Conservation (phyloP, 2,888 invertebrate species). For the Orthosia gracilis region DNA sequence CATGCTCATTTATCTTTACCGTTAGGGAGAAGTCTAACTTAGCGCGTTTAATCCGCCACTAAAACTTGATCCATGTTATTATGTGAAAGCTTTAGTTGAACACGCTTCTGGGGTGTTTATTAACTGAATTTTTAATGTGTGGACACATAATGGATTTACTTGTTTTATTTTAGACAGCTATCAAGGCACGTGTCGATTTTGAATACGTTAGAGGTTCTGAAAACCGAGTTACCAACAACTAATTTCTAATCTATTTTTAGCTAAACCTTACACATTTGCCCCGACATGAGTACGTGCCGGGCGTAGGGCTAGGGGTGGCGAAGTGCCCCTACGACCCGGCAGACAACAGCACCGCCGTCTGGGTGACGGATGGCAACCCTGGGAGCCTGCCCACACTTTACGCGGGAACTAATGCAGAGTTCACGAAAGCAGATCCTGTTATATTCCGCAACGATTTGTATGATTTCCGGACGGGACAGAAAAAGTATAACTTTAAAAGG, state of each 20-base stretch:
- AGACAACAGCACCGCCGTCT: conserved; percentile 94
- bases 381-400: conserved; percentile 93
- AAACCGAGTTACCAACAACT: not conserved
- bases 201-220: not conserved
- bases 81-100: conserved; percentile 1
- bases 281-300: conserved; percentile 92
- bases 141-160: not conserved
- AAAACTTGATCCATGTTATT: conserved; percentile 12
- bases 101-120: not conserved
- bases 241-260: conserved; percentile 71
- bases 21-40: conserved; percentile 28
- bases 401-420: conserved; percentile 94
- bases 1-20: conserved; percentile 52
- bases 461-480: conserved; percentile 91
- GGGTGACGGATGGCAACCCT: conserved; percentile 93
- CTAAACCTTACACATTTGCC: conserved; percentile 91
- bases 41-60: conserved; percentile 17
- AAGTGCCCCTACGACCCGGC: conserved; percentile 94
- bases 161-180: not conserved
- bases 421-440: conserved; percentile 93
- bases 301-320: conserved; percentile 93
- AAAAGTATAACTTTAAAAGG: conserved; percentile 92
- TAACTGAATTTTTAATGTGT: not conserved
- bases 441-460: conserved; percentile 93
- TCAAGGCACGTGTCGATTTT: not conserved